Conservation (phyloP, 2,888 invertebrate species). For the Selenia dentaria region DNA sequence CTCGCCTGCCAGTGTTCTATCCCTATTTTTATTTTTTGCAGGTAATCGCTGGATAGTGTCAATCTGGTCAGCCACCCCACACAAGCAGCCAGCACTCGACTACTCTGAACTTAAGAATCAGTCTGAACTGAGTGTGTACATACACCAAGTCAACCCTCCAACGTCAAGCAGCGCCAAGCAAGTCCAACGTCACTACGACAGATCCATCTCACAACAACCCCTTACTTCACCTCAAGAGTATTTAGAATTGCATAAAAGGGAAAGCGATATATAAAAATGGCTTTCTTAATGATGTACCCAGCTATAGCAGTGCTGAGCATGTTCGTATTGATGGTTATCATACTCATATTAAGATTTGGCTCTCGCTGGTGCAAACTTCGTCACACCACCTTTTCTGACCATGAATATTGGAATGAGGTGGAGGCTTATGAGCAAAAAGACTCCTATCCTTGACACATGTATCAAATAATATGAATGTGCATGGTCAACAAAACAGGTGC, state of each 20-base stretch:
- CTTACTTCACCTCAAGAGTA: conserved; percentile 78
- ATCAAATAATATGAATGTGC: background rate
- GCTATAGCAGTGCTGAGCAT: conserved; percentile 89
- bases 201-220: conserved; percentile 67
- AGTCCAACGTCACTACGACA: too few relatives aligned
- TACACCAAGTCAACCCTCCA: conserved; percentile 53
- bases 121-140: conserved; percentile 56
- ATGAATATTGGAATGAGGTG: conserved; percentile 87
- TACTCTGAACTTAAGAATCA: conserved; percentile 88
- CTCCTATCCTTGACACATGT: conserved; percentile 77
- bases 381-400: conserved; percentile 87
- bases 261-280: conserved; percentile 92
- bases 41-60: conserved; percentile 94
- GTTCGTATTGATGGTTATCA: conserved; percentile 90
- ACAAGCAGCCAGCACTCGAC: conserved; percentile 92
- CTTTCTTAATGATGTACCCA: conserved; percentile 91
- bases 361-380: conserved; percentile 88
- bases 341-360: conserved; percentile 90
- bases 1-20: too few relatives aligned
- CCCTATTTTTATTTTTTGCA: too few relatives aligned
- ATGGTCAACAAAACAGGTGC: too few relatives aligned
- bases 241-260: conserved; percentile 89
- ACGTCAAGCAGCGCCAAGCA: too few relatives aligned
- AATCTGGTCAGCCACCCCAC: conserved; percentile 93
- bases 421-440: conserved; percentile 87